Percentiles rank a stretch among this genome's conserved stretches.
Evolutionary conservation across 2,888 invertebrate species (phyloP).

Genomic region (Hyposoter dolosus): DNA sequence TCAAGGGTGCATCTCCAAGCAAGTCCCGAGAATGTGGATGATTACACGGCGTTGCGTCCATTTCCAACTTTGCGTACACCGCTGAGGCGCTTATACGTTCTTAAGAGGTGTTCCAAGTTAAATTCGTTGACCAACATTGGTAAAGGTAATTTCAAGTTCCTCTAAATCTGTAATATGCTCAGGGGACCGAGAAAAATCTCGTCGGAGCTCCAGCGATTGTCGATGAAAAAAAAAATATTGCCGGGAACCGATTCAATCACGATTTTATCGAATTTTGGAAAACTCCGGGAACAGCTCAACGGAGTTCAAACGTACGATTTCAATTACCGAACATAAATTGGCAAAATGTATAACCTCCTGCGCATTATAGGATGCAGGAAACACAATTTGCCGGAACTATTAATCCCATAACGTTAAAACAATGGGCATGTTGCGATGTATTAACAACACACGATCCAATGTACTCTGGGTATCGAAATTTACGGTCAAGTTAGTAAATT

Average conservation of each 20-base stretch:
- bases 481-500: not conserved
- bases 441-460: not conserved
- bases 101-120: not conserved
- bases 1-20: conserved; percentile 42
- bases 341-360: not conserved
- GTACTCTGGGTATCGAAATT: not conserved
- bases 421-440: not conserved
- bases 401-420: not conserved
- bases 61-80: conserved; percentile 7
- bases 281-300: not conserved
- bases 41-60: conserved; percentile 16
- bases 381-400: not conserved
- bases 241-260: not conserved
- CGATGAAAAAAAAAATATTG: not conserved
- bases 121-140: conserved; percentile 8
- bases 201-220: not conserved
- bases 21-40: conserved; percentile 28
- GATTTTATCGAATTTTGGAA: not conserved
- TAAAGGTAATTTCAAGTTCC: not conserved
- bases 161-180: not conserved
- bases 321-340: not conserved
- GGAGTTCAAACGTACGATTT: not conserved
- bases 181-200: not conserved
- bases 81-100: conserved; percentile 15
- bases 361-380: not conserved